Percentiles rank a stretch among this genome's conserved stretches.
These are phyloP conservation scores for Leptinotarsa texana DNA, from an alignment of 1,140 invertebrate genomes.

Conservation along the genomic window DNA sequence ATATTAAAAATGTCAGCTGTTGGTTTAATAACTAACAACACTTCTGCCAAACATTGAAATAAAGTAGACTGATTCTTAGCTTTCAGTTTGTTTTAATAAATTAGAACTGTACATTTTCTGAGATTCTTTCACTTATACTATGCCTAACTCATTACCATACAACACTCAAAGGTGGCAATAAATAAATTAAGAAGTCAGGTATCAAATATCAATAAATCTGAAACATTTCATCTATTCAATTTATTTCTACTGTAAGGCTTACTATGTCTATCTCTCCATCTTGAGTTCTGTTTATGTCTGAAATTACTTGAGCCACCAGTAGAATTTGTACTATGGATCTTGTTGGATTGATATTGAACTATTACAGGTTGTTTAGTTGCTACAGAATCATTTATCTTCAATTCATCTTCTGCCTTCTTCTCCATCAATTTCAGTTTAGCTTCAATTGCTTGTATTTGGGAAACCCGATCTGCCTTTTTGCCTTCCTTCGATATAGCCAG, in stretches of 20 bases:
- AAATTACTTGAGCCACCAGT: not conserved
- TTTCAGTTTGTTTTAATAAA: no score
- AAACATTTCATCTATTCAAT: constrained; percentile 18
- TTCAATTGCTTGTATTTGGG: constrained; percentile 84
- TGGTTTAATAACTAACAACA: no score
- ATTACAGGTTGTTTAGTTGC: constrained; percentile 68
- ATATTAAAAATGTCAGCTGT: no score
- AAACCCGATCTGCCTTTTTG: constrained; percentile 70
- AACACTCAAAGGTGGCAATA: not conserved
- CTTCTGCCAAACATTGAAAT: no score
- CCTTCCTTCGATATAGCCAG: constrained; percentile 73
- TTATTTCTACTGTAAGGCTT: constrained; percentile 34
- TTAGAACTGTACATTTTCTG: no score
- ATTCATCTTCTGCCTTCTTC: constrained; percentile 68
- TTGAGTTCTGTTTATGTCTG: not conserved
- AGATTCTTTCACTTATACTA: no score
- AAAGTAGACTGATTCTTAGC: no score
- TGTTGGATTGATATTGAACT: constrained; percentile 64
- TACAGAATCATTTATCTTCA: constrained; percentile 71
- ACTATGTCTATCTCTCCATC: constrained; percentile 27
- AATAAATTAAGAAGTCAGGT: not conserved
- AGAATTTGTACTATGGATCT: constrained; percentile 27
- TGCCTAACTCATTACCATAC: no score
- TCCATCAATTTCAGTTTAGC: constrained; percentile 83
- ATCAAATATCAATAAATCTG: not conserved